phyloP scores from a whole-genome alignment of 2,797 vertebrate species.

The Pantherophis alleghaniensis region DNA sequence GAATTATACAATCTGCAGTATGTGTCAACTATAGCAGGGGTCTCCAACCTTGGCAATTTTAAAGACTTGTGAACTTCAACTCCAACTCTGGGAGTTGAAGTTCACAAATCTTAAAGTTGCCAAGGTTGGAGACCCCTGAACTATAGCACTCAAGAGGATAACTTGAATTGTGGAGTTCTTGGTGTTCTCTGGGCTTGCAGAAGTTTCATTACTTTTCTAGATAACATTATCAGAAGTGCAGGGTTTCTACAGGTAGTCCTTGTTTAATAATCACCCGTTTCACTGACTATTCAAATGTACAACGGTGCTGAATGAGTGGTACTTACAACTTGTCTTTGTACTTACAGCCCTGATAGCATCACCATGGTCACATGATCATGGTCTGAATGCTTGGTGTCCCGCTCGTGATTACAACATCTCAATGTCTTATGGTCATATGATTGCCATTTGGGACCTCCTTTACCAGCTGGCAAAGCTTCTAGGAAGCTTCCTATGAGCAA shows the following conservation, averaged over 20 bases:
- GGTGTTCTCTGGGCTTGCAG: not conserved
- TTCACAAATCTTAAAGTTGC: too few relatives aligned
- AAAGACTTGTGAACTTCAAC: too few relatives aligned
- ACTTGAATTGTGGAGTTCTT: not conserved
- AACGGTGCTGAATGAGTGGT: not conserved
- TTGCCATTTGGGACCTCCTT: not conserved
- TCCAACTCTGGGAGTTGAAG: too few relatives aligned
- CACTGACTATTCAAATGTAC: not conserved
- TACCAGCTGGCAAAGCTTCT: not conserved
- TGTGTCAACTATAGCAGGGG: not conserved
- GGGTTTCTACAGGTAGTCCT: not conserved
- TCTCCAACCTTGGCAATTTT: too few relatives aligned
- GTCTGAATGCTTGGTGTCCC: not conserved
- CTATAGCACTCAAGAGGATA: not conserved
- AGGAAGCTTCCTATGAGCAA: not conserved
- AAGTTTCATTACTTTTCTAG: not conserved
- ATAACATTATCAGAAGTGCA: not conserved
- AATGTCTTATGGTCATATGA: not conserved
- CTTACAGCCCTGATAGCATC: not conserved
- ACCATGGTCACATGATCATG: not conserved
- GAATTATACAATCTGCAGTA: not conserved
- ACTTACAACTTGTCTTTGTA: not conserved
- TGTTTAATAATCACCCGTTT: not conserved
- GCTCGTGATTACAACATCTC: not conserved
- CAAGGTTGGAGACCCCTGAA: too few relatives aligned